Percentiles rank a stretch among this genome's conserved stretches.
Conservation (phyloP, 1,140 invertebrate genomes). For the Drosophila punjabiensis region DNA sequence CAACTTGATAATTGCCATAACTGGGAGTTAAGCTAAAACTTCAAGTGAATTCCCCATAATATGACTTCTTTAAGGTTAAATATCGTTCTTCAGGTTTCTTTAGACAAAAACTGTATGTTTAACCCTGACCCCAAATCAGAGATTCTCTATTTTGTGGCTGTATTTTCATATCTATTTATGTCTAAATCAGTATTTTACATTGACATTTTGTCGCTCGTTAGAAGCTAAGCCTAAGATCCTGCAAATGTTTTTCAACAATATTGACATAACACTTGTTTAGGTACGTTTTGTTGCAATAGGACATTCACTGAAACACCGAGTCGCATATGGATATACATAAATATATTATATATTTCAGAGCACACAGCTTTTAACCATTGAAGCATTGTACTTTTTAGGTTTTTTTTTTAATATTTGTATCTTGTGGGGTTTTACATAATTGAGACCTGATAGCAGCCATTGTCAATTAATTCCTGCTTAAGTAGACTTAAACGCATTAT, state of each 20-base stretch:
- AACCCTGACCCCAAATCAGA: neutral
- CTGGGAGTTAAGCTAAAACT: neutral
- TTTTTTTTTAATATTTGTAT: constrained; percentile 35
- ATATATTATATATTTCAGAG: constrained; percentile 34
- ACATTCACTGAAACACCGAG: constrained; percentile 54
- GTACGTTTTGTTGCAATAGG: constrained; percentile 57
- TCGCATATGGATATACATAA: constrained; percentile 41
- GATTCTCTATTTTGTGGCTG: neutral
- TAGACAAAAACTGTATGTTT: neutral
- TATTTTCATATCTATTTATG: constrained; percentile 10
- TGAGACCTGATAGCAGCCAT: constrained; percentile 47
- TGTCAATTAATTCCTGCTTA: constrained; percentile 25
- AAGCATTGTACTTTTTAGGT: constrained; percentile 68
- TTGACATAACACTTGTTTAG: constrained; percentile 27
- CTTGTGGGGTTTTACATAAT: neutral
- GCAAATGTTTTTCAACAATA: constrained; percentile 12
- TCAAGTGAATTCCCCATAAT: neutral
- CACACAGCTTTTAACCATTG: constrained; percentile 28
- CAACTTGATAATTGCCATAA: neutral
- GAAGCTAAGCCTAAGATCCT: neutral
- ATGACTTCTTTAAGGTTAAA: too few relatives aligned
- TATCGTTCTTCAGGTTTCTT: neutral
- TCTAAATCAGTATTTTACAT: constrained; percentile 19
- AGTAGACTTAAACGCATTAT: constrained; percentile 16
- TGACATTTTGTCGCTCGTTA: constrained; percentile 22